A percentile compares a stretch with the other conserved stretches of the same genome.
phyloP scores from a whole-genome alignment of 2,888 invertebrate species.

The Heteromurus nitidus region DNA sequence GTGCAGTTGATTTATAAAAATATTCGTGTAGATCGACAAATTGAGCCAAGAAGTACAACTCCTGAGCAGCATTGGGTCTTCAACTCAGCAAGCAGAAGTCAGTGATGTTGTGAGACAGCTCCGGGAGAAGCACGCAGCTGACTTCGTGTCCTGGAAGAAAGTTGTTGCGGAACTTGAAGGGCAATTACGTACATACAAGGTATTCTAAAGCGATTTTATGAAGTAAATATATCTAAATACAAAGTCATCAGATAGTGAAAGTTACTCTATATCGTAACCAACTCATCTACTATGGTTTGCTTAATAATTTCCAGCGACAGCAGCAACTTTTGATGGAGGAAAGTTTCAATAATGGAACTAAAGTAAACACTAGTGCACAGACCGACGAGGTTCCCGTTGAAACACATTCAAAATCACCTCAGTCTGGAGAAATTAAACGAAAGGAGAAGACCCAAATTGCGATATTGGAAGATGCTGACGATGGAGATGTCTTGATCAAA shows the following conservation, averaged over 20 bases:
- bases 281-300: background rate
- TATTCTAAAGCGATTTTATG: no score
- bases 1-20: no score
- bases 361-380: slow-evolving; percentile 38
- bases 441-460: slow-evolving; percentile 54
- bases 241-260: no score
- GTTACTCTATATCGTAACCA: no score
- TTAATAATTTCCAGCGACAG: slow-evolving; percentile 55
- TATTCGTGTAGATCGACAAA: slow-evolving; percentile 63
- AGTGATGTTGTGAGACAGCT: slow-evolving; percentile 69
- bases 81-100: slow-evolving; percentile 69
- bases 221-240: no score
- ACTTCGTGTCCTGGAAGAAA: slow-evolving; percentile 66
- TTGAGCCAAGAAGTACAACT: slow-evolving; percentile 67
- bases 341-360: slow-evolving; percentile 36
- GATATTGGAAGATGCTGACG: slow-evolving; percentile 43
- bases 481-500: slow-evolving; percentile 41
- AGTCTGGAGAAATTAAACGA: slow-evolving; percentile 32
- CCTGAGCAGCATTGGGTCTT: slow-evolving; percentile 69
- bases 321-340: slow-evolving; percentile 62
- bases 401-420: background rate
- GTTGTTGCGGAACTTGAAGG: slow-evolving; percentile 67
- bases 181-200: slow-evolving; percentile 65
- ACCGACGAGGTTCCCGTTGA: background rate
- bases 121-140: slow-evolving; percentile 69